A percentile compares a stretch with the other conserved stretches of the same genome.
These are phyloP conservation scores for Saimiri boliviensis DNA, from an alignment of 2,113 vertebrate genomes.

Conservation along the genomic window DNA sequence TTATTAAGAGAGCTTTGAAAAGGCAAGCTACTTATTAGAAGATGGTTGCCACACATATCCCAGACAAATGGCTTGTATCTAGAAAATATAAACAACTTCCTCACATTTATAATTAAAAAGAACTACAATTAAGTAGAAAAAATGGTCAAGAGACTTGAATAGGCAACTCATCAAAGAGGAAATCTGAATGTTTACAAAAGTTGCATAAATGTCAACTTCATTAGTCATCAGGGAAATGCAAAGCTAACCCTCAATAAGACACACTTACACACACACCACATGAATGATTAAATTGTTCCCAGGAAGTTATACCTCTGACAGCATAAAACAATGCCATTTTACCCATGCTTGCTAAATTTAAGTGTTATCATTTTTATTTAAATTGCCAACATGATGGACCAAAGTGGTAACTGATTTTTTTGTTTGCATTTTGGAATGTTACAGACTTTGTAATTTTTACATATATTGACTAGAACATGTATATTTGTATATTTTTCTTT, in stretches of 20 bases:
- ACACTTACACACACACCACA: not conserved
- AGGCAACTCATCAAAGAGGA: slow-evolving; percentile 12
- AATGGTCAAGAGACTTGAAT: not conserved
- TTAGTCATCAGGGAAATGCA: not conserved
- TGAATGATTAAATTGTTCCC: slow-evolving; percentile 26
- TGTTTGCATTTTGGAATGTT: not conserved
- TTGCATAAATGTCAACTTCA: not conserved
- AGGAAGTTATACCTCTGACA: not conserved
- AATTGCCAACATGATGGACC: not conserved
- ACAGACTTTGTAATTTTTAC: not conserved
- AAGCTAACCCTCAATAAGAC: slow-evolving; percentile 3
- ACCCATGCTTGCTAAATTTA: not conserved
- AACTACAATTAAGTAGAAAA: not conserved
- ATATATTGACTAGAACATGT: not conserved
- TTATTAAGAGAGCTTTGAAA: not conserved
- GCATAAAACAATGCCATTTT: not conserved
- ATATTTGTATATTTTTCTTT: not conserved
- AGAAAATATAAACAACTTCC: not conserved
- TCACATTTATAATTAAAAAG: not conserved
- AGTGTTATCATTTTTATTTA: not conserved
- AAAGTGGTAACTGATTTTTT: not conserved
- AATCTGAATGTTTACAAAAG: not conserved
- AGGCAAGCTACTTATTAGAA: not conserved
- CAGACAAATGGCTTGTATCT: not conserved
- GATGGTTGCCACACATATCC: not conserved